Conservation (phyloP, 2,797 vertebrate species). For the Brachymystax lenok region DNA sequence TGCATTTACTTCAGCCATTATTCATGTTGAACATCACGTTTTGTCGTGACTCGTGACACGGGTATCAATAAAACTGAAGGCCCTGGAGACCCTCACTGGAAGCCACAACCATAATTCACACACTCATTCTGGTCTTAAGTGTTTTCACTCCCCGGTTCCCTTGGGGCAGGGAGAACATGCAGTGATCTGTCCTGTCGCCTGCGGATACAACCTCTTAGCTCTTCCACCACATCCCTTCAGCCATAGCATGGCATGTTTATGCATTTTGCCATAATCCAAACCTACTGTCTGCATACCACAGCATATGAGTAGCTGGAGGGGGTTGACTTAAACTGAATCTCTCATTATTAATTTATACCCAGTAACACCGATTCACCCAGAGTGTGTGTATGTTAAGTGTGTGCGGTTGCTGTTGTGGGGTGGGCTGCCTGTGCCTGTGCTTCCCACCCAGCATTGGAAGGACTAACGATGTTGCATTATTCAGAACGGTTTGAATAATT, state of each 20-base stretch:
- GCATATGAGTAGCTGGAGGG: constrained; percentile 36
- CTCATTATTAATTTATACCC: constrained; percentile 59
- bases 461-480: constrained; percentile 65
- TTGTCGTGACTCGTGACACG: constrained; percentile 25
- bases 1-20: not conserved
- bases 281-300: constrained; percentile 51
- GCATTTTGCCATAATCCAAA: constrained; percentile 25
- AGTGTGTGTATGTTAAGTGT: constrained; percentile 1
- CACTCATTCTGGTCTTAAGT: constrained; percentile 17
- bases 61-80: constrained; percentile 13
- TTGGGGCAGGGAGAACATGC: not conserved
- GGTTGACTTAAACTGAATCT: constrained; percentile 28
- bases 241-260: constrained; percentile 25
- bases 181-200: not conserved
- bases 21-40: constrained; percentile 41
- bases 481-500: constrained; percentile 68
- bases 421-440: constrained; percentile 26
- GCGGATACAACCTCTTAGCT: not conserved
- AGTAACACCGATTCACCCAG: constrained; percentile 21
- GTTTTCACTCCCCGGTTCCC: not conserved
- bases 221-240: not conserved
- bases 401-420: constrained; percentile 21
- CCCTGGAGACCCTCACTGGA: constrained; percentile 15
- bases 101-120: not conserved
- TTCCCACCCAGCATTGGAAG: constrained; percentile 47